Evolutionary conservation across 2,888 invertebrate species (phyloP), one percentile per base, ranked within the genome.

Genomic region (Blomia tropicalis): DNA sequence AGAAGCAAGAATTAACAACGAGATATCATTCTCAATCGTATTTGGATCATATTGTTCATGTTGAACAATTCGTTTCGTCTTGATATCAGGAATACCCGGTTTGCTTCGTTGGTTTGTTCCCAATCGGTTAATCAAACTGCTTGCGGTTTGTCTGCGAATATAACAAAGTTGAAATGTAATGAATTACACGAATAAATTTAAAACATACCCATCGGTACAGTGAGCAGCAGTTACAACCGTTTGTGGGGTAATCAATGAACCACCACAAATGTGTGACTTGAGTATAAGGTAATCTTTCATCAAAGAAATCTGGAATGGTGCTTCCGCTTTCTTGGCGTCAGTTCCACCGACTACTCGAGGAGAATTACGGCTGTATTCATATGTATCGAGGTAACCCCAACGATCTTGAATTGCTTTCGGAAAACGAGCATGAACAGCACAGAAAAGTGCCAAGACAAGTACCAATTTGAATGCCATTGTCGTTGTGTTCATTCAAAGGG

Each of bases 171-270:
- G 11, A 27, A 7, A 47, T 22, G 51, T 14, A 47, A 47, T 27
- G 27, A 47, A 47, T 29, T 3, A 14, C 2, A 56, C 11, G 56
- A 29, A 36, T 14, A n/a, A n/a, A n/a, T n/a, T n/a, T n/a, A n/a
- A n/a, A 36, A 56, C 36, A 7, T 25, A 62, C 62, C 58, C 56
- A 30, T 58, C 56, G 31, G 56, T 56, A 36, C 62, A 62, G 43
- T 62, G 62, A 14, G 62, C 62, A 14, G 62, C 62, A 36, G 62
- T 62, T 4, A 62, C 1, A 1, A 62, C 56, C 1, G 54, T 56
- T 1, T 31, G 22, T 17, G 56, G n/a, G 2, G n/a, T 11, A 19
- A 58, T 17, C n/a, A 58, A n/a, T 22, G 62, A 62, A 43, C 62
- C 62, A 23, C 60, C 51, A 31, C 60, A 60, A 14, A 54, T 54